phyloP scores from a whole-genome alignment of 1,140 invertebrate genomes.

The Sycophaga agraensis region DNA sequence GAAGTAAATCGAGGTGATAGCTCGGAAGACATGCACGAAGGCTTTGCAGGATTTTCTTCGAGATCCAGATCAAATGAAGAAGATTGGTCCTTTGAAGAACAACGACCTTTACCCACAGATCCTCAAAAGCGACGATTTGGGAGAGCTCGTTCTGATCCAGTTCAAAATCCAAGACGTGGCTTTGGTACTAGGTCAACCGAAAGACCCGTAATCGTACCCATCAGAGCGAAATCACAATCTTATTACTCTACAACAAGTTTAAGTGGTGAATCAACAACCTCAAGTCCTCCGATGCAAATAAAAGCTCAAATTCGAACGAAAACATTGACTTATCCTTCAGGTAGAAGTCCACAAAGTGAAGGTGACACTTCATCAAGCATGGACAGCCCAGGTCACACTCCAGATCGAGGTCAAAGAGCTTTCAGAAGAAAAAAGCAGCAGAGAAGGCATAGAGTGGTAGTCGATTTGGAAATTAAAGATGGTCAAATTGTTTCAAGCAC shows the following conservation, averaged over 20 bases:
- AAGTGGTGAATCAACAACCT: constrained; percentile 56
- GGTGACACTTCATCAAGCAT: constrained; percentile 56
- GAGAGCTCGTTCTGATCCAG: constrained; percentile 43
- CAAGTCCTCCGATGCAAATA: constrained; percentile 54
- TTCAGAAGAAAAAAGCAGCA: constrained; percentile 53
- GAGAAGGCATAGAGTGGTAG: constrained; percentile 48
- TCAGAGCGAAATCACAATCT: constrained; percentile 51
- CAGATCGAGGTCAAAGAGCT: constrained; percentile 48
- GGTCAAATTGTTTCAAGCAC: constrained; percentile 59
- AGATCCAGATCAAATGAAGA: constrained; percentile 42
- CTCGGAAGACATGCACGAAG: constrained; percentile 54
- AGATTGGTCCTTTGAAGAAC: constrained; percentile 50
- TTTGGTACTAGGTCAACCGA: constrained; percentile 53
- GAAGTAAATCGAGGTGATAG: constrained; percentile 48
- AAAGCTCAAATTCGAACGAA: constrained; percentile 54
- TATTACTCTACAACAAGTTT: constrained; percentile 56
- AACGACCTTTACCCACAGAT: constrained; percentile 27
- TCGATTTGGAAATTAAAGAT: constrained; percentile 55
- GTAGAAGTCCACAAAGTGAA: constrained; percentile 53
- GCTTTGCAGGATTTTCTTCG: constrained; percentile 44
- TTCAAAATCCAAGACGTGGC: constrained; percentile 32
- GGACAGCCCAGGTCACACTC: constrained; percentile 54
- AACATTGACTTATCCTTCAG: constrained; percentile 50
- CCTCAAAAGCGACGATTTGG: constrained; percentile 36
- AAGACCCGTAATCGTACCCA: constrained; percentile 48